Base-by-base conservation (phyloP, 1,140 invertebrate genomes). In the Drosophila sproati region DNA sequence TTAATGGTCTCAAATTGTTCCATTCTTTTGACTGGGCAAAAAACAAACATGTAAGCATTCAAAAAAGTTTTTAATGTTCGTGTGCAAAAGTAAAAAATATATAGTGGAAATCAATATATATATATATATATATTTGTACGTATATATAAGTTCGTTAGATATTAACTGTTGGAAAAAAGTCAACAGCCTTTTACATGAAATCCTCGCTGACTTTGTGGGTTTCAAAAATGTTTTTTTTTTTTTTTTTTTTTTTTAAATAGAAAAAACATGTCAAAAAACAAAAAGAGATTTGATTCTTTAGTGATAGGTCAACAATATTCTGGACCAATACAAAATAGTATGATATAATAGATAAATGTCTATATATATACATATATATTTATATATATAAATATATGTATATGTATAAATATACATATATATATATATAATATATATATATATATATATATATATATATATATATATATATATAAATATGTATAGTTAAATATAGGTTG, bases 1-100 rank as follows among this genome's bases (percentile, higher is more conserved):
- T 62, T 57, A 43, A 43, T 37, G 67, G 55, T 66, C 50, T 63
- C 48, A 34, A 74, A 59, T 51, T 67, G 35, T 45, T 66, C 48
- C 45, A 57, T 76, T 71, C 67, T 56, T 66, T 77, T 47, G 50
- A 81, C 39, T 73, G 59, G 32, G 73, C 80, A 88, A 89, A 88
- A 20, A 88, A 76, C 85, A 89, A 88, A 89, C 78, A 89, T 81
- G 78, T 89, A 89, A 89, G 85, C 85, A 89, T 89, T 90, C 86
- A 90, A 90, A 80, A 88, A 89, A 74, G n/a, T 72, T 72, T 39
- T 63, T 78, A 78, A 50, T 73, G 48, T 73, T 57, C 32, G 80
- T 88, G 73, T 88, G 83, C 83, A 89, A 89, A 89, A 76, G 20
- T 81, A 70, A 73, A 89, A 81, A 82, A 80, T 77, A 72, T 79